Conservation (phyloP, 2,113 vertebrate species). For the Casuarius casuarius region DNA sequence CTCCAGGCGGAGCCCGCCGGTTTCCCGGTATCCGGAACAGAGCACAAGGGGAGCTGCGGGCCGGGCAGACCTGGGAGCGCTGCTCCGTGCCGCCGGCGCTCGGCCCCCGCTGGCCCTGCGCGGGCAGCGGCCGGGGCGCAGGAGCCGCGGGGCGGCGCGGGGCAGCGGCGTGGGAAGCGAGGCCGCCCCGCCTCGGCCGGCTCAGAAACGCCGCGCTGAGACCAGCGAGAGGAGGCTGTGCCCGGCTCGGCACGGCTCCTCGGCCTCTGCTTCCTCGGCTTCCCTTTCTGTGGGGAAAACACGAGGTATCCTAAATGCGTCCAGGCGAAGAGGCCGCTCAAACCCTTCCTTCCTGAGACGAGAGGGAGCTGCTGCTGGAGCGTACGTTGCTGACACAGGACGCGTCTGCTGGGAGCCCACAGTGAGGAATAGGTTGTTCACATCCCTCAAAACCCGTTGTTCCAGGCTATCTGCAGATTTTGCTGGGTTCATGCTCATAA, state of each 20-base stretch:
- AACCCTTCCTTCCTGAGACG: accelerated
- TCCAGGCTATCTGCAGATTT: background rate
- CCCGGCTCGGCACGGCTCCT: background rate
- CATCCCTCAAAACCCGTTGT: background rate
- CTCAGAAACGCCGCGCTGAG: too few species aligned
- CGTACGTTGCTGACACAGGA: accelerated
- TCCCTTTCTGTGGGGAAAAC: background rate
- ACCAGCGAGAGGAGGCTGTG: background rate
- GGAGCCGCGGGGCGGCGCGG: too few species aligned
- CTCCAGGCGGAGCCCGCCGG: background rate
- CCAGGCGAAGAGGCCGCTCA: background rate
- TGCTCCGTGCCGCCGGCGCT: background rate
- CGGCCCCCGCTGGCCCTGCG: background rate
- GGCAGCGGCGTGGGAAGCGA: too few species aligned
- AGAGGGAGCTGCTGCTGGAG: background rate
- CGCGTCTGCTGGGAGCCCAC: background rate
- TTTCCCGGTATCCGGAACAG: background rate
- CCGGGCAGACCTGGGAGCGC: background rate
- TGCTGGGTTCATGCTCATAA: background rate
- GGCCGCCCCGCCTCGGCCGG: background rate
- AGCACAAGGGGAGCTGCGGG: too few species aligned
- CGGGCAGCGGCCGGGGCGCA: background rate
- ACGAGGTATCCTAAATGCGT: background rate
- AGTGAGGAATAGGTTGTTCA: background rate
- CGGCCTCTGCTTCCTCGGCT: background rate